Evolutionary conservation across 2,113 vertebrate genomes (phyloP), one percentile per base, ranked within the genome.

Genomic region (Sceloporus undulatus): DNA sequence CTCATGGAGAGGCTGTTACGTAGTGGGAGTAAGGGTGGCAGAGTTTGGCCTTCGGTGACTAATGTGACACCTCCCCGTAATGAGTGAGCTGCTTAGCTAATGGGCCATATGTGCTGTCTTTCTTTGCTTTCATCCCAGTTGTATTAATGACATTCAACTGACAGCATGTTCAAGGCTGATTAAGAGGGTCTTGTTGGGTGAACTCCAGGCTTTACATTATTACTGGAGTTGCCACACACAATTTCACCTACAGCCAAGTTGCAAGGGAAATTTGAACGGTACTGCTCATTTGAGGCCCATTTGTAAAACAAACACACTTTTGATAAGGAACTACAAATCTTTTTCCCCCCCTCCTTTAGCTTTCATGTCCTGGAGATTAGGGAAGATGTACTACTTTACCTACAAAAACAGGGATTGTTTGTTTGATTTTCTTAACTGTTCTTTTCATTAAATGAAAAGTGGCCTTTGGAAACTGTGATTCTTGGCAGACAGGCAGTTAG

Each of bases 11-110:
- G 38, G 79, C 54, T 13, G 42, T 65, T 77, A 0, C 29, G 56
- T 89, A 90, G n/a, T 27, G 2, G 68, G 66, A 79, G 52, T 84
- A 87, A 90, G 21, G 66, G 84, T 85, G 88, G 92, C 77, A 94
- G 93, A 81, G 92, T 91, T 86, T 19, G 87, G 68, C 86, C 93
- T 79, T 59, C 82, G 74, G 84, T 88, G 86, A 92, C 80, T 87
- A 92, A 87, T 70, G 87, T 90, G 91, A 81, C 91, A 89, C 90
- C 87, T 94, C 89, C 73, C 89, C 73, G n/a, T 91, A 92, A 92
- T 93, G 93, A 93, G 92, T 86, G 54, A 19, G 76, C 88, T 86
- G 48, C 82, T 92, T 91, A 65, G 74, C 78, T 91, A 93, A 91
- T 84, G 89, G 79, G 40, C 90, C 90, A 88, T 87, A 90, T 87